Conservation (phyloP, 2,888 invertebrate genomes). For the Heteromyza rotundicornis region DNA sequence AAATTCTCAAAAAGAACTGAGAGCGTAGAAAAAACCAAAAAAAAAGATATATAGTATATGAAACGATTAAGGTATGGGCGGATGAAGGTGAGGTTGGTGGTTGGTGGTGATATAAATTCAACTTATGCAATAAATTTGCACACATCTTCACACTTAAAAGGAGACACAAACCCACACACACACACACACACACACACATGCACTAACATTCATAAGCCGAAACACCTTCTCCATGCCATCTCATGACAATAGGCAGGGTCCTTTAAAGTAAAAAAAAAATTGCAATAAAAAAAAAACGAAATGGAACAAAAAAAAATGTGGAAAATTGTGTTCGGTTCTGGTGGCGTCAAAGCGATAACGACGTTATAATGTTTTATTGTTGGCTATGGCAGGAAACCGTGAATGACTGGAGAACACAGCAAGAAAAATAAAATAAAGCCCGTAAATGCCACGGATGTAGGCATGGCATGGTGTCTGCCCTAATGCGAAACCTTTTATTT, state of each 20-base stretch:
- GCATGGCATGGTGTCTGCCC: conserved; percentile 11
- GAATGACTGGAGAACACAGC: background rate
- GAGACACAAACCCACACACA: background rate
- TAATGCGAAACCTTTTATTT: conserved; percentile 29
- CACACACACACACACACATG: background rate
- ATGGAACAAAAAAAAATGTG: background rate
- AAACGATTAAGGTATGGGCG: background rate
- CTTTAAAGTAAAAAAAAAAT: background rate
- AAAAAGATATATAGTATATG: background rate
- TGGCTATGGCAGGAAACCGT: background rate
- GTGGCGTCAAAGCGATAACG: conserved; percentile 31
- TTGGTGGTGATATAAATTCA: background rate
- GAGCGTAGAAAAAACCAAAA: background rate
- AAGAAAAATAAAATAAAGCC: too few species aligned
- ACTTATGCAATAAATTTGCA: conserved; percentile 14
- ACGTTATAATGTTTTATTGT: conserved; percentile 34
- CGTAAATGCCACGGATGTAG: background rate
- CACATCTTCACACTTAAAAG: background rate
- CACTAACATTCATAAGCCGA: background rate
- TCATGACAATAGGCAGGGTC: background rate
- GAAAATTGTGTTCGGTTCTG: background rate
- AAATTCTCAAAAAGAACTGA: background rate
- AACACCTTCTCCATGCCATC: background rate
- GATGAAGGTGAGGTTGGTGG: background rate
- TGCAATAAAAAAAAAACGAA: too few species aligned